Conservation (phyloP, 2,113 vertebrate genomes). For the Marcusenius ussheri region DNA sequence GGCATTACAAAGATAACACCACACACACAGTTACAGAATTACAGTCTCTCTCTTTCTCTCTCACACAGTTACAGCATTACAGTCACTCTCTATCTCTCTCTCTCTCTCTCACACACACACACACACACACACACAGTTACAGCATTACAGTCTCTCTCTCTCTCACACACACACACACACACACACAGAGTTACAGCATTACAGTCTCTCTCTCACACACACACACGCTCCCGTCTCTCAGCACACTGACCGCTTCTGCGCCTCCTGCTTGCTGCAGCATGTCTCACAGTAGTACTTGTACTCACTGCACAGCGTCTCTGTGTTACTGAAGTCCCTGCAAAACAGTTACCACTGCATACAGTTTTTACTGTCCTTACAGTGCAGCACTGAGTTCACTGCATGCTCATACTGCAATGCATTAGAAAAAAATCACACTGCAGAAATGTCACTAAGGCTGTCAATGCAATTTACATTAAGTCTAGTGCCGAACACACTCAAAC, state of each 20-base stretch:
- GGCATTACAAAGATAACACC: no score
- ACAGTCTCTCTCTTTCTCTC: no score
- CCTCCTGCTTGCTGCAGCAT: slow-evolving; percentile 97
- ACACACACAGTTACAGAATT: no score
- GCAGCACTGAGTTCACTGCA: slow-evolving; percentile 11
- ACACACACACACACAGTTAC: no score
- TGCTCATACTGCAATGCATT: not conserved
- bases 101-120: no score
- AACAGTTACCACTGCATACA: slow-evolving; percentile 22
- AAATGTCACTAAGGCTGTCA: not conserved
- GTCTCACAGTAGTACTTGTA: slow-evolving; percentile 97
- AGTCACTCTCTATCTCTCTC: no score
- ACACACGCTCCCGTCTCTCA: not conserved
- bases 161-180: no score
- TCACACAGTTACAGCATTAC: no score
- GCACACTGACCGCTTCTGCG: slow-evolving; percentile 81
- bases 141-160: no score
- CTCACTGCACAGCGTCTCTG: slow-evolving; percentile 92
- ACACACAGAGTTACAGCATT: no score
- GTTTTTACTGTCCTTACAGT: not conserved
- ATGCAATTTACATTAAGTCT: not conserved
- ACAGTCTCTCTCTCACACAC: not conserved
- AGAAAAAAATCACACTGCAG: not conserved
- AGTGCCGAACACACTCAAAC: not conserved
- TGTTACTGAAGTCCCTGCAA: slow-evolving; percentile 95